These are phyloP conservation scores for Nemoura dubitans DNA, from an alignment of 2,888 invertebrate species.

Conservation along the genomic window DNA sequence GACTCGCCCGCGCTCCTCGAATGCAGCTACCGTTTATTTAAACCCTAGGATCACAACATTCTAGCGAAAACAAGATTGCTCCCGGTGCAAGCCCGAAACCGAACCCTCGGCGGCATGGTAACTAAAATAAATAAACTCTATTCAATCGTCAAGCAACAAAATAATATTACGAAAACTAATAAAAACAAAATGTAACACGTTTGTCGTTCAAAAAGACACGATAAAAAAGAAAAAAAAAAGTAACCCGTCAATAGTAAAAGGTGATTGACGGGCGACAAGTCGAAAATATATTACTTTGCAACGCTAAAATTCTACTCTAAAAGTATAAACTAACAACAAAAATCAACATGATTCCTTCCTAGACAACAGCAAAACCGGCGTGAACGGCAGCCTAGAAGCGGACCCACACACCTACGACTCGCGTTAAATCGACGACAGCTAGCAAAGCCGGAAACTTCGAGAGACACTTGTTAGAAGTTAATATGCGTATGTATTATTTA, in stretches of 20 bases:
- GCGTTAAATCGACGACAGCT: conserved; percentile 48
- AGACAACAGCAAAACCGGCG: not conserved
- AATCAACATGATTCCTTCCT: conserved; percentile 1
- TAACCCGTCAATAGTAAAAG: conserved; percentile 46
- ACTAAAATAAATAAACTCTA: conserved; percentile 49
- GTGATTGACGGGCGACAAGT: not conserved
- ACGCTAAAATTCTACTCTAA: not conserved
- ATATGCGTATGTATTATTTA: conserved; percentile 35
- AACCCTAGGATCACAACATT: conserved; percentile 50
- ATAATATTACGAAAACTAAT: conserved; percentile 49
- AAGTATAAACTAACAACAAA: conserved; percentile 3
- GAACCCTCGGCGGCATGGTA: not conserved
- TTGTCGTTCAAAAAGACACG: not conserved
- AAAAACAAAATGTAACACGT: conserved; percentile 50
- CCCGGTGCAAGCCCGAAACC: not conserved
- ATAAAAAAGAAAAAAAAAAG: conserved; percentile 40
- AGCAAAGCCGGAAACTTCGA: conserved; percentile 49
- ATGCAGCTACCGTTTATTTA: not conserved
- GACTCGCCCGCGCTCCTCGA: not conserved
- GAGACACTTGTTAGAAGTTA: conserved; percentile 49
- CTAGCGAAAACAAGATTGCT: conserved; percentile 44
- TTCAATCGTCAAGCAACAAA: conserved; percentile 43
- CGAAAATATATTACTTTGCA: not conserved
- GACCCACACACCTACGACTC: conserved; percentile 47
- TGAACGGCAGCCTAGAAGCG: conserved; percentile 1